Percentiles rank a stretch among this genome's conserved stretches.
Evolutionary conservation across 2,797 vertebrate species (phyloP).

Genomic region (Pangasius djambal): DNA sequence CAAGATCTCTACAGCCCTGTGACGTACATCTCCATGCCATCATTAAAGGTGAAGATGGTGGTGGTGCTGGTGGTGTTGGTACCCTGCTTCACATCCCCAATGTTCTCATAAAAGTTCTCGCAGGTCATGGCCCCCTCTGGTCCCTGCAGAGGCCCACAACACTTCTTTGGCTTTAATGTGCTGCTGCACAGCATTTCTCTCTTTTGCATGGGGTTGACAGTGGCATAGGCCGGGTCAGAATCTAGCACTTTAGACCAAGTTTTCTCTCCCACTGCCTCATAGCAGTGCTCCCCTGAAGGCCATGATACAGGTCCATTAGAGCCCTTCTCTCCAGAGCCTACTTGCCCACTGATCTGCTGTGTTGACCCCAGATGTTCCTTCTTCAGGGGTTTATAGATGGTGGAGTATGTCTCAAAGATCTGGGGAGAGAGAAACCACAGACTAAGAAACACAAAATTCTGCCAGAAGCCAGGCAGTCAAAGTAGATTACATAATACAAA

Average conservation of each 20-base stretch:
- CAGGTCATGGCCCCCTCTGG: conserved; percentile 66
- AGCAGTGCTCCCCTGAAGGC: conserved; percentile 69
- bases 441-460: conserved; percentile 41
- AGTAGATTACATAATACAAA: background rate
- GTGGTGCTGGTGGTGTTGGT: conserved; percentile 75
- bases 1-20: conserved; percentile 74
- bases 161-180: conserved; percentile 74
- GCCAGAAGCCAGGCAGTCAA: background rate
- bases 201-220: conserved; percentile 74
- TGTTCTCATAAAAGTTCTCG: conserved; percentile 81
- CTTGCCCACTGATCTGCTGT: conserved; percentile 68
- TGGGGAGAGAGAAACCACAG: conserved; percentile 62
- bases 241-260: conserved; percentile 71
- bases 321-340: conserved; percentile 63
- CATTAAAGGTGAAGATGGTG: conserved; percentile 84
- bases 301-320: conserved; percentile 39
- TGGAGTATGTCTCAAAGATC: conserved; percentile 83
- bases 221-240: conserved; percentile 74
- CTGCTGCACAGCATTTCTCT: conserved; percentile 68
- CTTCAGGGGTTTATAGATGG: conserved; percentile 78
- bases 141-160: conserved; percentile 32
- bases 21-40: conserved; percentile 85
- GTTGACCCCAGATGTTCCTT: conserved; percentile 68
- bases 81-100: conserved; percentile 77
- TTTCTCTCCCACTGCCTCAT: conserved; percentile 73